These are phyloP conservation scores for Balearica regulorum DNA, from an alignment of 2,797 vertebrate species.

Conservation along the genomic window DNA sequence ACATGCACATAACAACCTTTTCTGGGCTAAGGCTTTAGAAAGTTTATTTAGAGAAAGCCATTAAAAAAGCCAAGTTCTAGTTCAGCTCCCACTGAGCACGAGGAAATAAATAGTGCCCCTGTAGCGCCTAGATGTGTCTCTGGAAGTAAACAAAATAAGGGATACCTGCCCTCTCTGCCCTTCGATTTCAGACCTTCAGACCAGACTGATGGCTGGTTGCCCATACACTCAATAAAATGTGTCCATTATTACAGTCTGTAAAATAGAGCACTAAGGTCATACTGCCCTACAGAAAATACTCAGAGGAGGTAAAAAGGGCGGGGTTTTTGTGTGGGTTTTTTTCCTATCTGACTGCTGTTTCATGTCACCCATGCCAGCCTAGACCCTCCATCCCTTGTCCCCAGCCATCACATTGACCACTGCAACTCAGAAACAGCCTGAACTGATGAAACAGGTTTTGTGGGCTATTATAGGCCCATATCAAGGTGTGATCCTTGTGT, in stretches of 20 bases:
- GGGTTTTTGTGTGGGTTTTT: not conserved
- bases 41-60: slow-evolving; percentile 38
- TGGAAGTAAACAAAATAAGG: slow-evolving; percentile 43
- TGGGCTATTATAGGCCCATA: too few species aligned
- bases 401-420: not conserved
- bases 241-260: slow-evolving; percentile 21
- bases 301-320: not conserved
- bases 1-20: not conserved
- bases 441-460: not conserved
- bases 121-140: not conserved
- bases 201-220: slow-evolving; percentile 7
- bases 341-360: not conserved
- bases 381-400: not conserved
- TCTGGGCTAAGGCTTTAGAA: slow-evolving; percentile 5
- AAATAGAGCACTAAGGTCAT: slow-evolving; percentile 8
- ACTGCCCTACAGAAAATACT: not conserved
- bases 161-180: slow-evolving; percentile 28
- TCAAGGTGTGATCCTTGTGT: not conserved
- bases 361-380: not conserved
- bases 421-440: not conserved
- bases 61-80: slow-evolving; percentile 13
- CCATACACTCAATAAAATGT: slow-evolving; percentile 28
- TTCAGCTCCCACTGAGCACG: not conserved
- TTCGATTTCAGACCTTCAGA: slow-evolving; percentile 31
- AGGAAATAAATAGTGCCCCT: slow-evolving; percentile 26